Evolutionary conservation across 2,888 invertebrate genomes (phyloP).

Genomic region (Cosmia pyralina): DNA sequence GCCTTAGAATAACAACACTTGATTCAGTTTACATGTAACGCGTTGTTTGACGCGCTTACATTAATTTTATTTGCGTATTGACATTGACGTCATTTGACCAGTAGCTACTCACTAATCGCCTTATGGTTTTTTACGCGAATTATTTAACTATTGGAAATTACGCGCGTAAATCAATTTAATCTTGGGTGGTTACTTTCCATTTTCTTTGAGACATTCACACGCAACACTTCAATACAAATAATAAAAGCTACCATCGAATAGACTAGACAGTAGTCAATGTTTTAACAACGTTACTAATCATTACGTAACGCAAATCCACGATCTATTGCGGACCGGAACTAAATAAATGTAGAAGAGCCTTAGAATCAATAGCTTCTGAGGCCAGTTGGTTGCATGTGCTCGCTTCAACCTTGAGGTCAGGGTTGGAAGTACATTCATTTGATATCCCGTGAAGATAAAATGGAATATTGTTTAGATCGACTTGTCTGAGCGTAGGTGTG

Average conservation of each 20-base stretch:
- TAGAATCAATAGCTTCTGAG: constrained; percentile 72
- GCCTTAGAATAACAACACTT: constrained; percentile 25
- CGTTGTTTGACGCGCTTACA: constrained; percentile 33
- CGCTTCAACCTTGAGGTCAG: constrained; percentile 79
- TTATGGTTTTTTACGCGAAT: constrained; percentile 43
- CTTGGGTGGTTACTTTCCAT: constrained; percentile 55
- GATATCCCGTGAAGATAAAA: constrained; percentile 74
- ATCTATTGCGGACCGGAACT: constrained; percentile 74
- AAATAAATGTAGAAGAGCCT: constrained; percentile 75
- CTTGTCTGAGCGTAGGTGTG: constrained; percentile 42
- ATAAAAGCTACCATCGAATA: constrained; percentile 47
- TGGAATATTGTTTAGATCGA: constrained; percentile 68
- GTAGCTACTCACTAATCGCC: constrained; percentile 33
- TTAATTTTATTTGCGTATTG: constrained; percentile 46
- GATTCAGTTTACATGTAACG: constrained; percentile 22
- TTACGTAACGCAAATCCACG: constrained; percentile 60
- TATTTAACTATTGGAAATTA: constrained; percentile 55
- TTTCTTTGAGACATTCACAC: constrained; percentile 58
- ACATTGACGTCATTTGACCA: constrained; percentile 54
- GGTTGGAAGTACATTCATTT: constrained; percentile 75
- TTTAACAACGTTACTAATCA: constrained; percentile 54
- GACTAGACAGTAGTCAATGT: constrained; percentile 50
- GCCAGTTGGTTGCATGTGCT: constrained; percentile 72
- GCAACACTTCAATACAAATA: constrained; percentile 55
- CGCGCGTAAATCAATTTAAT: constrained; percentile 46